A percentile compares a stretch with the other conserved stretches of the same genome.
These are phyloP conservation scores for Rotaria macrura DNA, from an alignment of 2,888 invertebrate species.

Conservation along the genomic window DNA sequence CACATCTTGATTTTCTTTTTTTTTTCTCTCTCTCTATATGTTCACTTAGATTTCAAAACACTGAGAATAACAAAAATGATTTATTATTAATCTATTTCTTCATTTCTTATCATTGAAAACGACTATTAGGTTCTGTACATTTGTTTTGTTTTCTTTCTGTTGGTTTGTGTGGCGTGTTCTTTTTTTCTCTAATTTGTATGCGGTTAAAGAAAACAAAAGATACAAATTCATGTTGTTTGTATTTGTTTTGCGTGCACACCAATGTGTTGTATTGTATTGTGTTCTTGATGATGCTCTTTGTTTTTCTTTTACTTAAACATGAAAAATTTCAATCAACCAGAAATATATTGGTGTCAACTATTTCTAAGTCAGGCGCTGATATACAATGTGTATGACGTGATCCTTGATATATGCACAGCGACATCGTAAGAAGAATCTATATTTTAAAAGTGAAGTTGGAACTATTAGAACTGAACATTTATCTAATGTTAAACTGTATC, in stretches of 20 bases:
- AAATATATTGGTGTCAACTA: not conserved
- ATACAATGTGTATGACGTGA: too few relatives aligned
- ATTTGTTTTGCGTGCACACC: not conserved
- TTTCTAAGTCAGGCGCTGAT: too few relatives aligned
- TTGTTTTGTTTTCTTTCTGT: not conserved
- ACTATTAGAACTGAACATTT: too few relatives aligned
- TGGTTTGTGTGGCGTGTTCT: not conserved
- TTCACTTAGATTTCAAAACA: not conserved
- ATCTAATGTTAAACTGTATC: too few relatives aligned
- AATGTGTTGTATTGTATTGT: not conserved
- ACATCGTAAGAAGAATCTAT: too few relatives aligned
- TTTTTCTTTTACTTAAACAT: constrained; percentile 10
- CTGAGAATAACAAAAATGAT: not conserved
- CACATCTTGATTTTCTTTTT: not conserved
- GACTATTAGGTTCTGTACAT: not conserved
- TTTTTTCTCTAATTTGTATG: not conserved
- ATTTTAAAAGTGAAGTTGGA: too few relatives aligned
- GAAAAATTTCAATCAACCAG: not conserved
- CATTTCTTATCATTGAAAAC: not conserved
- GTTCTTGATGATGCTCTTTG: not conserved
- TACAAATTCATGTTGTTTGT: not conserved
- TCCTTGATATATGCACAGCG: too few relatives aligned
- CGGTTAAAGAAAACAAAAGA: not conserved
- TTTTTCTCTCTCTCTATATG: not conserved
- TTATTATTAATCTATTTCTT: not conserved